Evolutionary conservation across 2,113 vertebrate species (phyloP).

Genomic region (Gadus chalcogrammus): DNA sequence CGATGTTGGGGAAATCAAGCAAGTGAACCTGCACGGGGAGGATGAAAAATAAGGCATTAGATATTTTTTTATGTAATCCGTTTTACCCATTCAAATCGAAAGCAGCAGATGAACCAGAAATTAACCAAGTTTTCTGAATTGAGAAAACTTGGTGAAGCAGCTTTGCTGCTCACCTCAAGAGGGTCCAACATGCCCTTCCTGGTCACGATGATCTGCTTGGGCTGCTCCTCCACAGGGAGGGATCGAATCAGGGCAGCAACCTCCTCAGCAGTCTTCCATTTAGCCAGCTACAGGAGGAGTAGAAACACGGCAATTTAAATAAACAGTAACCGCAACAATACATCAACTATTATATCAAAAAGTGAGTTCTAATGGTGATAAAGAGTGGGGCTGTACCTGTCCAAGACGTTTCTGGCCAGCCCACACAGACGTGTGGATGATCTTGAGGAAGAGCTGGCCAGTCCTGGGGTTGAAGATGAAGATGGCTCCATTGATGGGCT

Average conservation of each 20-base stretch:
- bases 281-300: conserved; percentile 80
- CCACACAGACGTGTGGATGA: conserved; percentile 99
- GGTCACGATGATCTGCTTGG: conserved; percentile 98
- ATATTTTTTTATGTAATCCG: background rate
- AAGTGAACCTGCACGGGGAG: conserved; percentile 85
- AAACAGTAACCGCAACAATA: no score
- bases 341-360: background rate
- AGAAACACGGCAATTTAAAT: background rate
- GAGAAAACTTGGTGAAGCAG: background rate
- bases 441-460: conserved; percentile 98
- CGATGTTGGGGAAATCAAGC: conserved; percentile 98
- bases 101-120: no score
- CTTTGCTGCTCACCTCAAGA: conserved; percentile 79
- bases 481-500: conserved; percentile 98
- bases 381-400: conserved; percentile 73
- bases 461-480: conserved; percentile 99
- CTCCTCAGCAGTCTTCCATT: conserved; percentile 99
- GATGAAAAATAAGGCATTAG: background rate
- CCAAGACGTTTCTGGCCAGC: conserved; percentile 98
- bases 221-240: conserved; percentile 97
- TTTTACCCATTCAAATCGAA: no score
- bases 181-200: conserved; percentile 98
- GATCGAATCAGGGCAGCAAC: conserved; percentile 97
- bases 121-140: background rate
- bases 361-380: background rate